Percentiles rank a stretch among this genome's conserved stretches.
These are phyloP conservation scores for Melanaphis sacchari DNA, from an alignment of 1,140 invertebrate genomes.

Conservation along the genomic window DNA sequence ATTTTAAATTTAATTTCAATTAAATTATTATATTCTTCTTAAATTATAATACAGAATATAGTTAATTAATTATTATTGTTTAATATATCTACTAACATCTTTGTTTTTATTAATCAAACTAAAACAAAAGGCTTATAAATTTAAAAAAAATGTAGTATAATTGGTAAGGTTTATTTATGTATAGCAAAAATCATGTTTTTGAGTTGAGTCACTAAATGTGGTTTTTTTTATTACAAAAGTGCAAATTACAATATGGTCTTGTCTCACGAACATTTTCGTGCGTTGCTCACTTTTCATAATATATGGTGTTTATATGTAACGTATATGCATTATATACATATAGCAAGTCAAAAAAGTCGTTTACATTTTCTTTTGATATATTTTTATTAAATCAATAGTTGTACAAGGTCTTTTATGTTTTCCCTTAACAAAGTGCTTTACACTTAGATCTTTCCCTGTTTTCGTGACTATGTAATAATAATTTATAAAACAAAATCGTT, in stretches of 20 bases:
- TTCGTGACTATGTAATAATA: neutral
- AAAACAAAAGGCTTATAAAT: neutral
- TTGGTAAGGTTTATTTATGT: neutral
- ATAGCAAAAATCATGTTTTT: neutral
- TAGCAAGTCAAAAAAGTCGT: neutral
- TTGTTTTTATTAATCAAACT: neutral
- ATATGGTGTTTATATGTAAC: neutral
- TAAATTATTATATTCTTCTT: neutral
- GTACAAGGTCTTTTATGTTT: neutral
- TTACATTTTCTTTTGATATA: neutral
- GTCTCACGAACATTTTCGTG: slow-evolving; percentile 10
- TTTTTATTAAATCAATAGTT: slow-evolving; percentile 17
- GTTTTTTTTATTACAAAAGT: neutral
- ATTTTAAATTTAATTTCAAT: neutral
- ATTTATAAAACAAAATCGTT: slow-evolving; percentile 4
- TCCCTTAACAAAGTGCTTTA: neutral
- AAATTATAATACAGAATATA: neutral
- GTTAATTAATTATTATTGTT: neutral
- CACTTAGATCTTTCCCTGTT: neutral
- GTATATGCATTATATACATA: neutral
- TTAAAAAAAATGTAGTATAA: neutral
- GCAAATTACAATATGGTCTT: neutral
- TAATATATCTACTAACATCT: too few relatives aligned
- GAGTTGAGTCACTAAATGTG: neutral
- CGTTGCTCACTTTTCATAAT: neutral